Conservation (phyloP, 2,113 vertebrate species). For the Arothron firmamentum region DNA sequence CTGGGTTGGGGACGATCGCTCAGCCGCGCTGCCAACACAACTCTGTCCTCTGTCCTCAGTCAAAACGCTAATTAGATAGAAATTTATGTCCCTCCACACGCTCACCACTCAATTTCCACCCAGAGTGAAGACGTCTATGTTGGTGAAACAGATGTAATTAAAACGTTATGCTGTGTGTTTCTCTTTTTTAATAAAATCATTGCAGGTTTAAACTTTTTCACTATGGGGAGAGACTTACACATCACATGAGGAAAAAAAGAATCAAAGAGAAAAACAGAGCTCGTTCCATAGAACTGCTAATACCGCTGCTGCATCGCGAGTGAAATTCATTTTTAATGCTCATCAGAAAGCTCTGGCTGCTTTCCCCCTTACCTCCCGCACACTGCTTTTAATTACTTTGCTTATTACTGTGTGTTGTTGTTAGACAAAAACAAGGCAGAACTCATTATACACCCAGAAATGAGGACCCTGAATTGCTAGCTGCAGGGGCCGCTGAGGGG, state of each 20-base stretch:
- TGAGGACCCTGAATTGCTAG: conserved; percentile 70
- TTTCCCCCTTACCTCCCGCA: neutral
- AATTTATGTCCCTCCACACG: conserved; percentile 47
- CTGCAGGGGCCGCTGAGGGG: conserved; percentile 60
- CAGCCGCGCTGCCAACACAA: conserved; percentile 52
- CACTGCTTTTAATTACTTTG: conserved; percentile 77
- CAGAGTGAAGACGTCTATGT: conserved; percentile 25
- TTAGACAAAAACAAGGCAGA: conserved; percentile 75
- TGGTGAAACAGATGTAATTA: conserved; percentile 16
- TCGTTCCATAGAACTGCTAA: conserved; percentile 47
- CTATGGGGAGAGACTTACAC: conserved; percentile 25
- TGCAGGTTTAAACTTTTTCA: conserved; percentile 9
- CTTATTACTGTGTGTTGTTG: conserved; percentile 72
- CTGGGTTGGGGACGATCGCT: conserved; percentile 61
- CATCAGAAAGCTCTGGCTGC: conserved; percentile 52
- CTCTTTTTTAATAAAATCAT: conserved; percentile 56
- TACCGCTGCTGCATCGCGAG: conserved; percentile 45
- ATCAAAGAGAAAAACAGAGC: conserved; percentile 29
- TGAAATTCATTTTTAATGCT: conserved; percentile 60
- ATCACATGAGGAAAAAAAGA: conserved; percentile 23
- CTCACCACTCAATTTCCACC: conserved; percentile 23
- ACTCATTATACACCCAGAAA: conserved; percentile 74
- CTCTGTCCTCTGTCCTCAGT: conserved; percentile 54
- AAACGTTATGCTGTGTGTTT: conserved; percentile 18
- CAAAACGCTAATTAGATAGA: conserved; percentile 71